Conservation (phyloP, 2,113 vertebrate species). For the Rana temporaria region DNA sequence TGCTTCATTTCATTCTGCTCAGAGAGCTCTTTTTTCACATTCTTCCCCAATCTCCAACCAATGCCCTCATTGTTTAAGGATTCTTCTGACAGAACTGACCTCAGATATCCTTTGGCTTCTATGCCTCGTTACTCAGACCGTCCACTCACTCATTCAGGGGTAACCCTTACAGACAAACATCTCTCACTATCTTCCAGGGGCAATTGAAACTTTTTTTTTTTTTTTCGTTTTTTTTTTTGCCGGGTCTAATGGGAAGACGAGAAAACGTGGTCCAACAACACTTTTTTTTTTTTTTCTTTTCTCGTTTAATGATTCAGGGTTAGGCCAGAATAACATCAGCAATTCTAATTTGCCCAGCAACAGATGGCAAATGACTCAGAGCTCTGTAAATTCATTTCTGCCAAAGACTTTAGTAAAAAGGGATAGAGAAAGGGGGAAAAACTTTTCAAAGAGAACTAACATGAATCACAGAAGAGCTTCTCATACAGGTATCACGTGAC, state of each 20-base stretch:
- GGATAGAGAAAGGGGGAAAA: background rate
- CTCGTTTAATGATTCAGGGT: constrained; percentile 59
- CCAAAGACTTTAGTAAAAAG: constrained; percentile 65
- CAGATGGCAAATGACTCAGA: constrained; percentile 67
- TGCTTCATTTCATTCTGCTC: constrained; percentile 75
- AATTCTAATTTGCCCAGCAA: constrained; percentile 70
- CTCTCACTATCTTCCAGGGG: constrained; percentile 58
- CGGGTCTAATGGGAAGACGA: constrained; percentile 56
- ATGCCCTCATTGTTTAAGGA: constrained; percentile 78
- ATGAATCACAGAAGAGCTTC: background rate
- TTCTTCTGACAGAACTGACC: constrained; percentile 81
- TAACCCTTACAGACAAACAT: constrained; percentile 68
- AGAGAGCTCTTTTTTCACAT: constrained; percentile 65
- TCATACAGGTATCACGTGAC: background rate
- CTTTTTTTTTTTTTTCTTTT: constrained; percentile 67
- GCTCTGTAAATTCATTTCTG: constrained; percentile 67
- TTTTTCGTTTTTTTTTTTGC: constrained; percentile 60
- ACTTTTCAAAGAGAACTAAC: background rate
- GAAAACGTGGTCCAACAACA: constrained; percentile 63
- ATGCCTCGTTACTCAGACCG: constrained; percentile 70
- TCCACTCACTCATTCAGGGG: constrained; percentile 83
- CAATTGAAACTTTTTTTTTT: constrained; percentile 61
- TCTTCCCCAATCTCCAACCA: constrained; percentile 71
- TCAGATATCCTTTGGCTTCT: constrained; percentile 80
- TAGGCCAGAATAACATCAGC: constrained; percentile 69